Evolutionary conservation across 2,888 invertebrate species (phyloP), one percentile per base, ranked within the genome.

Genomic region (Atherix ibis): DNA sequence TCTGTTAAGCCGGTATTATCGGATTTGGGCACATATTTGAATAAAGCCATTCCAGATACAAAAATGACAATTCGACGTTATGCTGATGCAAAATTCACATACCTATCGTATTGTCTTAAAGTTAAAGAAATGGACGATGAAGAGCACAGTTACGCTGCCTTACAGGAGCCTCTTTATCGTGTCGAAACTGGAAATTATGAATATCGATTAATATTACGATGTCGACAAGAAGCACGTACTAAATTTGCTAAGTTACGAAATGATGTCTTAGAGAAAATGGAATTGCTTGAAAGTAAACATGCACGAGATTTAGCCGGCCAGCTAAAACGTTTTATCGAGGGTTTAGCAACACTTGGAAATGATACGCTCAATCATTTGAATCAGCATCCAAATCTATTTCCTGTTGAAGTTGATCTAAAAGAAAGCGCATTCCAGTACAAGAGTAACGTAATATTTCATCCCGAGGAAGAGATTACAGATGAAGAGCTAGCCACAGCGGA

Each of bases 111-210:
- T 56, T 99, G 98, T 52, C 66, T 99, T 36, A 99, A 98, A 65
- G 92, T 98, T 0, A 99, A 99, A 56, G 98, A 99, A 62, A 85
- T 99, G 87, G 98, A 99, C 48, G 98, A 99, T 52, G 98, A 99
- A 53, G 95, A 97, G 50, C 89, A 91, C 45, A 87, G 85, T 29
- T 95, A 85, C 52, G 82, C 81, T 5, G 78, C 85, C 0, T 53
- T 97, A 10, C 92, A 95, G 52, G 98, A 99, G 54, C 94, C 95
- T 0, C 63, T 98, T 24, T 98, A 98, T 56, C 71, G 98, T 27
- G 91, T 99, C 1, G 98, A 98, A 62, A 97, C 97, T 0, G 98
- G 98, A 28, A 99, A 99, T 58, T 99, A 98, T 62, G 98, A 99
- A 58, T 99, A 99, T 59, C 76, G 95, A 67, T 63, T 98, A 36